Base-by-base conservation (phyloP, 2,797 vertebrate species). In the Champsocephalus esox region DNA sequence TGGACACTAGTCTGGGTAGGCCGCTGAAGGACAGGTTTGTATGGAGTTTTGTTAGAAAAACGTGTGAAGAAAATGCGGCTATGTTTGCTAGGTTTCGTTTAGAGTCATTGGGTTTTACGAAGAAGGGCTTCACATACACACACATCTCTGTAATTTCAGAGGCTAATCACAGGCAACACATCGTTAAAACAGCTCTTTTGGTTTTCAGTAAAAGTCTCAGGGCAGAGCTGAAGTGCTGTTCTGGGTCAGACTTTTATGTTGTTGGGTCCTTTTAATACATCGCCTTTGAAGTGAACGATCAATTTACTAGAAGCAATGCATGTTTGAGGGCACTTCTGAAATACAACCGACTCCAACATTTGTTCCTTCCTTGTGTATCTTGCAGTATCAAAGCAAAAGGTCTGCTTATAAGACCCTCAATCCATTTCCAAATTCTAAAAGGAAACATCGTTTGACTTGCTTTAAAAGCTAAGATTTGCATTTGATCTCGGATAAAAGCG, bases 291-390 rank as follows among this genome's bases (percentile, higher is more conserved):
- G 56, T 70, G 80, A 80, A 88, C 80, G 82, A 89, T 75, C 86
- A 84, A 87, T 83, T 89, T 84, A 66, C 56, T 77, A 28, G 68
- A 77, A 80, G 85, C 73, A 88, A 87, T 87, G 74, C 63, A 64
- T 65, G 64, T 79, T 65, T 66, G 43, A 45, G 64, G 59, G 41
- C 38, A 71, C 38, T 59, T 48, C 12, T 38, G 12, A 78, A 82
- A 60, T 9, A 19, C 64, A 60, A 59, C 17, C 1, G 11, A 32
- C 52, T 48, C 55, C 24, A 12, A 51, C 64, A 38, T 43, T 10
- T 60, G 46, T 77, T 41, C 38, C 28, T 21, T 51, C 12, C 7
- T 59, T 13, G 58, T 19, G 19, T 24, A 28, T 13, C 21, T 21
- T 12, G 16, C 34, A 34, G 41, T 9, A 24, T 38, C 9, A 55